Conservation (phyloP, 2,888 invertebrate genomes). For the Andricus quercusramuli region DNA sequence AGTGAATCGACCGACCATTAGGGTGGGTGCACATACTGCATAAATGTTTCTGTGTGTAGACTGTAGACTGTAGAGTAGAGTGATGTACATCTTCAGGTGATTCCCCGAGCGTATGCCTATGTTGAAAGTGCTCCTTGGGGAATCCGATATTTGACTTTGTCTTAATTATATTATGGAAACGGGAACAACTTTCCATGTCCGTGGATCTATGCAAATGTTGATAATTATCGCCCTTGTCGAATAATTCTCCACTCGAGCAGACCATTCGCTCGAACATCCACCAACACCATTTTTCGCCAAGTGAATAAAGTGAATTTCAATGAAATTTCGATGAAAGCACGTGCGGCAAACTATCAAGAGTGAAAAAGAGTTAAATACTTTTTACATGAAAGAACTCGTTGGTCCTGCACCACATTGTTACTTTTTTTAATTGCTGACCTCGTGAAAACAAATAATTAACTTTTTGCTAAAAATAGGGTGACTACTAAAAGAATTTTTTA, state of each 20-base stretch:
- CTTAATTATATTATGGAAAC: slow-evolving; percentile 40
- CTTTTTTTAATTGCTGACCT: too few species aligned
- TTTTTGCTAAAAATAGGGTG: too few species aligned
- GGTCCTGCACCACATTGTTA: too few species aligned
- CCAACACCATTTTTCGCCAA: not conserved
- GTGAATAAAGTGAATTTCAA: slow-evolving; percentile 25
- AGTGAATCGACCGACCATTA: slow-evolving; percentile 49
- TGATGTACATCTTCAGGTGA: slow-evolving; percentile 43
- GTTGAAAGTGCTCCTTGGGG: slow-evolving; percentile 28
- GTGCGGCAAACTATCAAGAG: slow-evolving; percentile 6
- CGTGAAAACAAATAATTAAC: too few species aligned
- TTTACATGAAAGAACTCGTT: slow-evolving; percentile 5
- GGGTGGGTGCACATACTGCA: not conserved
- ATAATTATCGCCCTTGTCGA: slow-evolving; percentile 5
- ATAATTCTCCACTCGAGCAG: not conserved
- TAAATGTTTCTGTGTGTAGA: slow-evolving; percentile 11
- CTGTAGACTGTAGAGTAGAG: too few species aligned
- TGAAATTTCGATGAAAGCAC: slow-evolving; percentile 20
- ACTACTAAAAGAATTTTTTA: too few species aligned
- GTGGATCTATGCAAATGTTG: slow-evolving; percentile 14
- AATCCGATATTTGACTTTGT: slow-evolving; percentile 13
- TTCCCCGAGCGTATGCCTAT: slow-evolving; percentile 6
- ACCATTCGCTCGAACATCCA: not conserved
- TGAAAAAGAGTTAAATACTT: slow-evolving; percentile 1
- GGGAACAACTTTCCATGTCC: not conserved